phyloP scores from a whole-genome alignment of 2,888 invertebrate genomes.

The Stenolophus ochropezus region DNA sequence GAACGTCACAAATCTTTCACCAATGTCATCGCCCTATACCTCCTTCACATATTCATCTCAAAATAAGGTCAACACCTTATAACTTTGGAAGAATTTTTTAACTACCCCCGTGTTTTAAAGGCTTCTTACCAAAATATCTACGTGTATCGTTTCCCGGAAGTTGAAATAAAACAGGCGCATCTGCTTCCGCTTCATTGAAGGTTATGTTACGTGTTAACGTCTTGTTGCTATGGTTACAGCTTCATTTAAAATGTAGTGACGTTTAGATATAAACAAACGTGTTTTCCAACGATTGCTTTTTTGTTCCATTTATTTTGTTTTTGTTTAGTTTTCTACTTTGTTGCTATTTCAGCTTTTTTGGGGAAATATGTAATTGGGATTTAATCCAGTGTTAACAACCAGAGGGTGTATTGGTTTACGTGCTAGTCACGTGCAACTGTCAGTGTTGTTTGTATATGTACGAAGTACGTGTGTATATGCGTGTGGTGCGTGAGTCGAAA shows the following conservation, averaged over 20 bases:
- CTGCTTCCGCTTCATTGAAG: constrained; percentile 47
- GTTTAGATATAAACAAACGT: background rate
- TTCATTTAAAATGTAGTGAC: background rate
- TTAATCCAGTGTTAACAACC: background rate
- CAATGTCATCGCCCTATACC: background rate
- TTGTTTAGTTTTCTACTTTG: no score
- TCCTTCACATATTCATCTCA: background rate
- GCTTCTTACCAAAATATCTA: constrained; percentile 49
- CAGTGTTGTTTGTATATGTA: background rate
- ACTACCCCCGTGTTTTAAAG: constrained; percentile 14
- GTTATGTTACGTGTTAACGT: background rate
- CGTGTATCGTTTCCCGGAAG: constrained; percentile 50
- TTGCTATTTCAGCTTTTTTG: background rate
- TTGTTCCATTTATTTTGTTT: background rate
- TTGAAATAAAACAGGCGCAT: constrained; percentile 19
- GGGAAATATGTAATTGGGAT: background rate
- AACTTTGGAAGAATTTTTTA: no score
- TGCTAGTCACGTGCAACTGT: background rate
- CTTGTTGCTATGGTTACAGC: background rate
- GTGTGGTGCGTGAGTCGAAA: background rate
- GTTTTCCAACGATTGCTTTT: background rate
- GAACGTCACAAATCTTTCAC: no score
- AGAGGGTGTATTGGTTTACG: background rate
- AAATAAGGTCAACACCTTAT: no score
- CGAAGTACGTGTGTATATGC: background rate